Evolutionary conservation across 2,113 vertebrate species (phyloP).

Genomic region (Scatophagus argus): DNA sequence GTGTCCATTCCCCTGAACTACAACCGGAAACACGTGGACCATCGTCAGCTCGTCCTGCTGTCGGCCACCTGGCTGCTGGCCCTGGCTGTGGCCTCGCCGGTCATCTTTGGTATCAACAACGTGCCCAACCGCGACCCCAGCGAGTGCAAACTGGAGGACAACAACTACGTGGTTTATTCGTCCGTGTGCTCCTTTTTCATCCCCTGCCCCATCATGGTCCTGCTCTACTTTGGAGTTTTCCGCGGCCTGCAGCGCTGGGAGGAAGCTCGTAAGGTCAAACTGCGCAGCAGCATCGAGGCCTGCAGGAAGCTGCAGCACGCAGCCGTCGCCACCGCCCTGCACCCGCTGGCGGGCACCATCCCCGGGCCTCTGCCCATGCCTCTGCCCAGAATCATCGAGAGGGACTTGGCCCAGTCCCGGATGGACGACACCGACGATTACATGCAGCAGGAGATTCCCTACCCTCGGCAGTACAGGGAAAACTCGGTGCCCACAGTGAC

Average conservation of each 20-base stretch:
- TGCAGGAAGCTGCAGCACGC: constrained; percentile 82
- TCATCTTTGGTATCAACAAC: constrained; percentile 93
- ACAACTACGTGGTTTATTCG: constrained; percentile 92
- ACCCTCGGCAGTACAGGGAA: constrained; percentile 82
- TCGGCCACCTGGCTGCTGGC: constrained; percentile 94
- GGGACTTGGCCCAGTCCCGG: constrained; percentile 74
- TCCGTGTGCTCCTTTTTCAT: constrained; percentile 97
- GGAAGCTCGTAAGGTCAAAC: constrained; percentile 86
- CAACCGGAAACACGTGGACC: constrained; percentile 89
- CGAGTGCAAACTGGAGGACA: constrained; percentile 92
- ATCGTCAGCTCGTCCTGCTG: constrained; percentile 89
- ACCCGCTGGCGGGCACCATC: constrained; percentile 70
- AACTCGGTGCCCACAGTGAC: constrained; percentile 81
- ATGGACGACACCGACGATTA: constrained; percentile 74
- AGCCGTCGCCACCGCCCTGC: constrained; percentile 56
- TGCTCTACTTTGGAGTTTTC: constrained; percentile 93
- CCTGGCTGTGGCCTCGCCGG: constrained; percentile 91
- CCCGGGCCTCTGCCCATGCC: constrained; percentile 67
- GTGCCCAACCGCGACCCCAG: constrained; percentile 86
- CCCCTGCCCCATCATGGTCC: constrained; percentile 94
- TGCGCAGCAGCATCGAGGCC: constrained; percentile 85
- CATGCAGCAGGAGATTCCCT: constrained; percentile 69
- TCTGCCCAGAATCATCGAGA: constrained; percentile 78
- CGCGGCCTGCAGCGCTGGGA: constrained; percentile 90
- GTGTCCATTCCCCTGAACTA: constrained; percentile 91